Evolutionary conservation across 2,888 invertebrate genomes (phyloP).

Genomic region (Timandra comae): DNA sequence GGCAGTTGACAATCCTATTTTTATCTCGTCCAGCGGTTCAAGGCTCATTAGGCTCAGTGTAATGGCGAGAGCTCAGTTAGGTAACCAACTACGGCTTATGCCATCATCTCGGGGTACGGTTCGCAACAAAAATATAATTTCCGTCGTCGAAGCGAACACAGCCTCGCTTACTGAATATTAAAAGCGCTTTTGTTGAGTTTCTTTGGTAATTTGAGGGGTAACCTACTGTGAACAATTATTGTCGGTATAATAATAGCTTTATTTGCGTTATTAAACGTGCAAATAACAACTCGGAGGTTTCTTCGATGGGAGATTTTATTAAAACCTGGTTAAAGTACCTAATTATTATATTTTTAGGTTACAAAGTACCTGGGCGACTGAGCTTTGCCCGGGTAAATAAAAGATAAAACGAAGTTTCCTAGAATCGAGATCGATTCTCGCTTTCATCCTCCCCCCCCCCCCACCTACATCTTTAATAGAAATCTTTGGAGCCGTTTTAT

Average conservation of each 20-base stretch:
- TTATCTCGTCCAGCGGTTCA: slow-evolving; percentile 40
- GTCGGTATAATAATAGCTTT: slow-evolving; percentile 1
- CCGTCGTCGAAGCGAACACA: slow-evolving; percentile 5
- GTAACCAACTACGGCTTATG: slow-evolving; percentile 17
- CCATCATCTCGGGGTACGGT: slow-evolving; percentile 22
- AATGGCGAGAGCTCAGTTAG: slow-evolving; percentile 22
- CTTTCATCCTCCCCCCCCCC: too few relatives aligned
- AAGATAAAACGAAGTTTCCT: too few relatives aligned
- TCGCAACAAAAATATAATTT: slow-evolving; percentile 26
- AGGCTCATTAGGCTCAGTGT: slow-evolving; percentile 37
- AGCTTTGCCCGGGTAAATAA: too few relatives aligned
- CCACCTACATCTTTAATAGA: too few relatives aligned
- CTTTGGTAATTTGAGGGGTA: neutral
- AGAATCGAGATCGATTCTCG: too few relatives aligned
- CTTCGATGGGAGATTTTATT: too few relatives aligned
- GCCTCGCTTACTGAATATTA: slow-evolving; percentile 5
- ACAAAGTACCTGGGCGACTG: too few relatives aligned
- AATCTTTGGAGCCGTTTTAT: too few relatives aligned
- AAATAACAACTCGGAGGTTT: neutral
- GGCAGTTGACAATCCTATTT: slow-evolving; percentile 14
- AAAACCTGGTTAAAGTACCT: too few relatives aligned
- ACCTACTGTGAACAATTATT: slow-evolving; percentile 2
- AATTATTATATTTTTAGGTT: too few relatives aligned
- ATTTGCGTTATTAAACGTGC: neutral
- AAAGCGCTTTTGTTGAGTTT: slow-evolving; percentile 6